Evolutionary conservation across 1,140 invertebrate species (phyloP), one percentile per base, ranked within the genome.

Genomic region (Pachyrhynchus sulphureomaculatus): DNA sequence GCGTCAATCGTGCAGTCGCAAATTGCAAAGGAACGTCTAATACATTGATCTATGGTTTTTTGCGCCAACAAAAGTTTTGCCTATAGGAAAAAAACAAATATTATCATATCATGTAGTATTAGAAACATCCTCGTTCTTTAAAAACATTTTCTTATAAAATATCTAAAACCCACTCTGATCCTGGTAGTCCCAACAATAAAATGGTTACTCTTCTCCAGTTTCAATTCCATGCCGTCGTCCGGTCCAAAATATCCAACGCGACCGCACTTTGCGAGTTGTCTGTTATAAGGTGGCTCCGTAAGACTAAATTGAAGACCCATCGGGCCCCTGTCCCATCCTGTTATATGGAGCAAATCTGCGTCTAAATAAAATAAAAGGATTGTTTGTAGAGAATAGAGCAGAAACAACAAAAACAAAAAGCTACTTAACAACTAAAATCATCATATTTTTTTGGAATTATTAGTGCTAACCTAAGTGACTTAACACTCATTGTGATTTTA

Each of bases 1-100:
- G 96, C 6, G 98, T 99, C 32, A 99, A 80, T 99, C 1, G 97
- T 99, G 79, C 97, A 99, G 83, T 99, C 97, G 81, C 96, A 99
- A 71, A 99, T 98, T 2, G 96, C 97, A 82, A 99, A 39, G 98
- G 98, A 42, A 99, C 97, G 78, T 99, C 95, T 63, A 93, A 77
- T 99, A 76, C 90, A 93, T 70, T 91, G 88, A 21, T 97, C 97
- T 73, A 99, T 91, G 15, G 96, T 98, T 33, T 91, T 91, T 81
- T 99, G 95, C 15, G 96, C 97, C 39, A 99, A 79, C 12, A 99
- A 90, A 81, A 0, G 98, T 99, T 81, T 99, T 99, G 33, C 92
- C 91, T 90, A 49, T 20, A 24, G n/a, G n/a, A n/a, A n/a, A n/a
- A n/a, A n/a, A n/a, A n/a, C n/a, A n/a, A n/a, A n/a, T n/a, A n/a